Base-by-base conservation (phyloP, 2,113 vertebrate species). In the Melanerpes formicivorus region DNA sequence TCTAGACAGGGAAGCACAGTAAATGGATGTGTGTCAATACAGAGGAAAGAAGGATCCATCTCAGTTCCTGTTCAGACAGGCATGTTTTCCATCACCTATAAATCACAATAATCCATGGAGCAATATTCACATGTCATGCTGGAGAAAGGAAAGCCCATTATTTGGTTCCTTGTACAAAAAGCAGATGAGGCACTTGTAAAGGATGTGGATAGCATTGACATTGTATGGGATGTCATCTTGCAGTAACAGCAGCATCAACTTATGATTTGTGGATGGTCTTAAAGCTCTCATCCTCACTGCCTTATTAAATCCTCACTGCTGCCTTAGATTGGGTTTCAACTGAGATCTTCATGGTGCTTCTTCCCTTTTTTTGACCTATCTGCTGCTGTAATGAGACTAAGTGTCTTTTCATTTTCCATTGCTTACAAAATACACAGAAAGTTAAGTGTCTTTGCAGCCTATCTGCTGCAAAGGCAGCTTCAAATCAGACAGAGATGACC, bases 191-290 rank as follows among this genome's bases (percentile, higher is more conserved):
- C 77, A 6, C 23, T 30, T 66, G 44, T 7, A 22, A 66, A 76
- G 11, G 15, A 11, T 6, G 1, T 30, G 25, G 25, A 30, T 32
- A 44, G 9, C 17, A 37, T 30, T 16, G 18, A 48, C 23, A n/a
- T 54, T 58, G 27, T 22, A 27, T 6, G 22, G 52, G n/a, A 70
- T 2, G 10, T 2, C 3, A 1, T 17, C 2, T 5, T 58, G 30
- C 3, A 9, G 44, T 60, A 69, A 55, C 23, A 88, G 25, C n/a
- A 25, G 23, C 7, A 26, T 34, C 11, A 78, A 46, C 26, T 80
- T 12, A 18, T 16, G 34, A 40, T 14, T 5, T 29, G 7, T n/a
- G 29, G 26, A n/a, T 50, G 15, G n/a, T 88, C 52, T 79, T 50
- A 44, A 3, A 75, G 42, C 7, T 59, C 26, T 63, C 4, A 2